Evolutionary conservation across 1,140 invertebrate species (phyloP), one percentile per base, ranked within the genome.

Genomic region (Neoseiulus cucumeris): DNA sequence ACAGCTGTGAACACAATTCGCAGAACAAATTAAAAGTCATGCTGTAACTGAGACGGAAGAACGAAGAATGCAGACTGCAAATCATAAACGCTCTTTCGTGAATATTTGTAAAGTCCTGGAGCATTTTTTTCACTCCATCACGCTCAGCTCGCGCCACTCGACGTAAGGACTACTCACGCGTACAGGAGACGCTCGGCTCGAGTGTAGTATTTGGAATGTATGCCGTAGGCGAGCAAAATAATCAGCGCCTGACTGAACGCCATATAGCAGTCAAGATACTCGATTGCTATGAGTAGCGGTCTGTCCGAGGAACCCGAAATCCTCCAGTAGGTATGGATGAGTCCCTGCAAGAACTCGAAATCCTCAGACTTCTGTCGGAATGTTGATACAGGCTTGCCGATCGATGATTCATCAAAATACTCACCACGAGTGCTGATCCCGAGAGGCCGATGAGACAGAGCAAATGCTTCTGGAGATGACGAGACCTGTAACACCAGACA

Each of bases 91-190:
- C n/a, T n/a, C n/a, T n/a, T n/a, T n/a, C n/a, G n/a, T n/a, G n/a
- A n/a, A n/a, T n/a, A n/a, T n/a, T n/a, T n/a, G n/a, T n/a, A n/a
- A n/a, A n/a, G n/a, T n/a, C n/a, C n/a, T n/a, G n/a, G n/a, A n/a
- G n/a, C n/a, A n/a, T n/a, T n/a, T n/a, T n/a, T n/a, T n/a, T n/a
- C n/a, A n/a, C n/a, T n/a, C n/a, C n/a, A n/a, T n/a, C n/a, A n/a
- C n/a, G n/a, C n/a, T n/a, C n/a, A n/a, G n/a, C n/a, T n/a, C n/a
- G n/a, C n/a, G n/a, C n/a, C n/a, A n/a, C n/a, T n/a, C n/a, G n/a
- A n/a, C n/a, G n/a, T n/a, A n/a, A n/a, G n/a, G n/a, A n/a, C n/a
- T 59, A 59, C 51, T 59, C 33, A 59, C 51, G 51, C 22, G 22
- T 59, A 59, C 25, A 59, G 6, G 51, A 59, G 25, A 2, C 51